These are phyloP conservation scores for Pogonophryne albipinna DNA, from an alignment of 2,797 vertebrate genomes.

Conservation along the genomic window DNA sequence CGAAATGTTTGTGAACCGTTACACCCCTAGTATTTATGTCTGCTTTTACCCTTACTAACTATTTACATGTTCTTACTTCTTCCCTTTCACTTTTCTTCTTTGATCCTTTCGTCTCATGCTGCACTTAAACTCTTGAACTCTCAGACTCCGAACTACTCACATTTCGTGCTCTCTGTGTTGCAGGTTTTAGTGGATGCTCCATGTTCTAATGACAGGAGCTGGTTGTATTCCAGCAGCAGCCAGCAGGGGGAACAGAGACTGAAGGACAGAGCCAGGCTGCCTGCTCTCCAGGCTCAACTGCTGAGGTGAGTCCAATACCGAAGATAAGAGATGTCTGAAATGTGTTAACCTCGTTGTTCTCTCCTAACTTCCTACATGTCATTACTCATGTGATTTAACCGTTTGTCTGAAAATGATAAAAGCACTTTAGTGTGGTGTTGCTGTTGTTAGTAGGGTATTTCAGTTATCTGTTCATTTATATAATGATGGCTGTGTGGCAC, in stretches of 20 bases:
- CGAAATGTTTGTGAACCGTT: too few species aligned
- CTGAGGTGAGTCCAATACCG: slow-evolving; percentile 83
- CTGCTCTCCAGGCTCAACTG: slow-evolving; percentile 89
- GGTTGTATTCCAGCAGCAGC: slow-evolving; percentile 89
- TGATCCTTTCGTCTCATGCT: background rate
- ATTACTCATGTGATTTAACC: background rate
- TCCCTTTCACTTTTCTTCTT: background rate
- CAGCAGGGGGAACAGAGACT: slow-evolving; percentile 87
- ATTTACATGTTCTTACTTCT: background rate
- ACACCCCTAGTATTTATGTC: background rate
- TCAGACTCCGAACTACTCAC: background rate
- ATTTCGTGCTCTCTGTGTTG: slow-evolving; percentile 6
- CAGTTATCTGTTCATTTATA: too few species aligned
- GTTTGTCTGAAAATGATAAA: background rate
- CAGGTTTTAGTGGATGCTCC: slow-evolving; percentile 96
- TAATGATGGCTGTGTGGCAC: too few species aligned
- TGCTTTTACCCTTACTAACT: background rate
- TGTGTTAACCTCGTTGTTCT: background rate
- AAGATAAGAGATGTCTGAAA: slow-evolving; percentile 6
- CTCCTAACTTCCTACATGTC: background rate
- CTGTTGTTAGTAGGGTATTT: too few species aligned
- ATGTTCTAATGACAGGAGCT: slow-evolving; percentile 97
- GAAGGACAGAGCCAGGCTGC: slow-evolving; percentile 84
- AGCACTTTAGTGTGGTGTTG: background rate
- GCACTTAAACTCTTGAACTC: background rate